phyloP scores from a whole-genome alignment of 2,888 invertebrate species.

The Trachelus iudaicus region DNA sequence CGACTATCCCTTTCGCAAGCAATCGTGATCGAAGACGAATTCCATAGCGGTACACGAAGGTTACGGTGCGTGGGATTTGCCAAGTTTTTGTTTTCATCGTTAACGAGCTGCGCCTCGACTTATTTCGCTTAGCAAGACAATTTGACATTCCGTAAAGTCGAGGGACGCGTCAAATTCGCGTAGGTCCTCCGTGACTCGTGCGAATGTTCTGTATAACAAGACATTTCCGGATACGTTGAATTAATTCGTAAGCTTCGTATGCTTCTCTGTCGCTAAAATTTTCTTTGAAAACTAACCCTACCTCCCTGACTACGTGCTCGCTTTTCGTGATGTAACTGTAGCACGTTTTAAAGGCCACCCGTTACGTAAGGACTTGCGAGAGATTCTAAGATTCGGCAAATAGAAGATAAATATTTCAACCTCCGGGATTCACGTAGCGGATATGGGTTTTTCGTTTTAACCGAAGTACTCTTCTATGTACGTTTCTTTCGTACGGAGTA shows the following conservation, averaged over 20 bases:
- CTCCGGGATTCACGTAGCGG: neutral
- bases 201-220: neutral
- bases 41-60: neutral
- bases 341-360: neutral
- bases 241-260: neutral
- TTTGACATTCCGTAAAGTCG: neutral
- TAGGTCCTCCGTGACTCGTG: neutral
- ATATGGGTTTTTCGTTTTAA: neutral
- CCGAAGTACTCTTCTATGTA: neutral
- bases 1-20: neutral
- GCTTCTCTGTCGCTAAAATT: neutral
- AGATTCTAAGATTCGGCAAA: neutral
- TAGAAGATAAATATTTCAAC: neutral
- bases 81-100: constrained; percentile 2
- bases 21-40: neutral
- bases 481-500: neutral
- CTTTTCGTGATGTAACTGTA: neutral
- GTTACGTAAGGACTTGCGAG: neutral
- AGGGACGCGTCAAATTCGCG: neutral
- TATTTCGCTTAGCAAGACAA: neutral
- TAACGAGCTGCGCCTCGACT: neutral
- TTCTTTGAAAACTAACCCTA: neutral
- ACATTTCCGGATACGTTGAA: neutral
- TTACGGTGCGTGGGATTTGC: neutral
- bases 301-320: neutral